Evolutionary conservation across 2,797 vertebrate genomes (phyloP).

Genomic region (Gallinago nigripennis): DNA sequence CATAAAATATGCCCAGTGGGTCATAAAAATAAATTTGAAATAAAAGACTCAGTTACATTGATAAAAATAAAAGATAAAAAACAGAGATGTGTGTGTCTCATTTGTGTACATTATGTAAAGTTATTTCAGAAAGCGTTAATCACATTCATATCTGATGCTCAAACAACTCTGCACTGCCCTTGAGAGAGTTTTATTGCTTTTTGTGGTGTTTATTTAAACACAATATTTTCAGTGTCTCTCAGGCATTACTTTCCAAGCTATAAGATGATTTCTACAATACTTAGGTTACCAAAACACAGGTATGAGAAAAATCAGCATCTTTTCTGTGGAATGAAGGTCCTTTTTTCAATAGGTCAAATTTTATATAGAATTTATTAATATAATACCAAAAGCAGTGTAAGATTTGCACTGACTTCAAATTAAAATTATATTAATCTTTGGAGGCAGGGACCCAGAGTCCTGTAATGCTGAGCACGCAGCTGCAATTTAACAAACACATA

Average conservation of each 20-base stretch:
- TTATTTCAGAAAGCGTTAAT: slow-evolving; percentile 4
- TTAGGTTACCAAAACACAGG: neutral
- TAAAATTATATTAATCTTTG: neutral
- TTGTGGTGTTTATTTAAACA: neutral
- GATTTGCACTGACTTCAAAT: neutral
- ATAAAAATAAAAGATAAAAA: neutral
- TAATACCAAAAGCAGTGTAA: neutral
- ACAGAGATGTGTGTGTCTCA: neutral
- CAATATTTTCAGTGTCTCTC: neutral
- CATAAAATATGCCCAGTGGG: neutral
- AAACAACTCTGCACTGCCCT: neutral
- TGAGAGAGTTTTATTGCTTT: neutral
- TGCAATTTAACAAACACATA: slow-evolving; percentile 18
- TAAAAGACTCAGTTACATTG: neutral
- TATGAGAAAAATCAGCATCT: neutral
- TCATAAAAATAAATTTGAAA: neutral
- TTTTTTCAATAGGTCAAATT: neutral
- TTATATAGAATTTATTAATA: neutral
- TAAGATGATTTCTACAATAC: neutral
- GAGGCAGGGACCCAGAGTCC: neutral
- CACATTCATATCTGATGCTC: neutral
- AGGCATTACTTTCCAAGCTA: neutral
- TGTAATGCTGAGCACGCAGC: neutral
- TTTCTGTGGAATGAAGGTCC: neutral
- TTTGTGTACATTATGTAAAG: neutral